Evolutionary conservation across 2,888 invertebrate species (phyloP).

Genomic region (Tetranychus piercei): DNA sequence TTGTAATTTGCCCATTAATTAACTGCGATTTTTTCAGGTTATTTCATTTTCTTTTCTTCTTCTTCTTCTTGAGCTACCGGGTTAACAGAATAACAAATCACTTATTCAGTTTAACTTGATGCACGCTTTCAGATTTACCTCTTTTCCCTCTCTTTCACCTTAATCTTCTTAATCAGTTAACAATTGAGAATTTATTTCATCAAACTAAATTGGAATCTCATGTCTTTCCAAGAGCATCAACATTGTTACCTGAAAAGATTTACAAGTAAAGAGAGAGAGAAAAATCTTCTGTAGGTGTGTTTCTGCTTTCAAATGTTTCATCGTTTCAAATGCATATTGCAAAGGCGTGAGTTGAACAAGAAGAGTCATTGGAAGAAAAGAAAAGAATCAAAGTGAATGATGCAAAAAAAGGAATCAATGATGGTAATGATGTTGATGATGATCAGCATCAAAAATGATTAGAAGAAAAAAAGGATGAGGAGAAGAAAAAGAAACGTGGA

Average conservation of each 20-base stretch:
- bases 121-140: background rate
- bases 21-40: background rate
- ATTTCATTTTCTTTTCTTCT: background rate
- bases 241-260: too few relatives aligned
- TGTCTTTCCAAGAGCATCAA: too few relatives aligned
- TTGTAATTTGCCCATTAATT: background rate
- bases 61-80: background rate
- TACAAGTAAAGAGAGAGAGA: too few relatives aligned
- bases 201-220: too few relatives aligned
- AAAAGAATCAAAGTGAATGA: too few relatives aligned
- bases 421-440: background rate
- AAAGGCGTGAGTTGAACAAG: conserved; percentile 1
- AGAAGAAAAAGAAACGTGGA: background rate
- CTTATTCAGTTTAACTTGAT: background rate
- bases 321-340: background rate
- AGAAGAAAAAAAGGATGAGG: background rate
- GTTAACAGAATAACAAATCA: background rate
- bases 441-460: background rate
- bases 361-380: background rate
- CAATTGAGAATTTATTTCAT: too few relatives aligned
- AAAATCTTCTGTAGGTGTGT: background rate
- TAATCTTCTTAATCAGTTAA: background rate
- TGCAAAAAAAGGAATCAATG: background rate
- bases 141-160: background rate
- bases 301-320: too few relatives aligned